phyloP scores from a whole-genome alignment of 2,888 invertebrate species.

The Cyclophora albipunctata region DNA sequence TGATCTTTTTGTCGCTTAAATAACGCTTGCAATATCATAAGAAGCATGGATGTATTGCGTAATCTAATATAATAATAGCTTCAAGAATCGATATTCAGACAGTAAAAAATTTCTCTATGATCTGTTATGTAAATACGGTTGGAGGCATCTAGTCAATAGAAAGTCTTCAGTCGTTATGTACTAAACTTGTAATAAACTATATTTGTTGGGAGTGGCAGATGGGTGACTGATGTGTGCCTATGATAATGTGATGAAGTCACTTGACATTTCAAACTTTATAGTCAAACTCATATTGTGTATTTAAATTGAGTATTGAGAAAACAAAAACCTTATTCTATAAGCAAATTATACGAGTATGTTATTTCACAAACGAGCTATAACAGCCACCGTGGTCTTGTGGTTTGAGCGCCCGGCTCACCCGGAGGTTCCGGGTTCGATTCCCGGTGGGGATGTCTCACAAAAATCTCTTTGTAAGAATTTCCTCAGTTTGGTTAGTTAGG shows the following conservation, averaged over 20 bases:
- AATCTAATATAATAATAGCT: too few relatives aligned
- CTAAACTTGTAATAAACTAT: conserved; percentile 6
- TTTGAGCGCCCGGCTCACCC: too few relatives aligned
- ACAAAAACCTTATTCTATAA: conserved; percentile 1
- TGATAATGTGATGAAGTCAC: conserved; percentile 53
- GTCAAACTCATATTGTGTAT: conserved; percentile 17
- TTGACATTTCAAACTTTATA: conserved; percentile 37
- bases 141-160: conserved; percentile 41
- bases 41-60: too few relatives aligned
- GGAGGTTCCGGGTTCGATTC: too few relatives aligned
- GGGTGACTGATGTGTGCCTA: conserved; percentile 39
- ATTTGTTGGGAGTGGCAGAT: conserved; percentile 46
- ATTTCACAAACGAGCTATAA: too few relatives aligned
- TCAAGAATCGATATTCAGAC: conserved; percentile 29
- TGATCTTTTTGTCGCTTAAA: too few relatives aligned
- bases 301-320: conserved; percentile 7
- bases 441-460: too few relatives aligned
- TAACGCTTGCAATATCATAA: too few relatives aligned
- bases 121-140: conserved; percentile 52
- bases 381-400: too few relatives aligned
- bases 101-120: conserved; percentile 60
- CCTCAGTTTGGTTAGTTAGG: too few relatives aligned
- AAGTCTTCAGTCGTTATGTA: conserved; percentile 26
- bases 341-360: too few relatives aligned
- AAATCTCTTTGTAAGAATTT: too few relatives aligned